Conservation (phyloP, 53 echinoderm and acorn worm genomes). For the Arbacia lixula region DNA sequence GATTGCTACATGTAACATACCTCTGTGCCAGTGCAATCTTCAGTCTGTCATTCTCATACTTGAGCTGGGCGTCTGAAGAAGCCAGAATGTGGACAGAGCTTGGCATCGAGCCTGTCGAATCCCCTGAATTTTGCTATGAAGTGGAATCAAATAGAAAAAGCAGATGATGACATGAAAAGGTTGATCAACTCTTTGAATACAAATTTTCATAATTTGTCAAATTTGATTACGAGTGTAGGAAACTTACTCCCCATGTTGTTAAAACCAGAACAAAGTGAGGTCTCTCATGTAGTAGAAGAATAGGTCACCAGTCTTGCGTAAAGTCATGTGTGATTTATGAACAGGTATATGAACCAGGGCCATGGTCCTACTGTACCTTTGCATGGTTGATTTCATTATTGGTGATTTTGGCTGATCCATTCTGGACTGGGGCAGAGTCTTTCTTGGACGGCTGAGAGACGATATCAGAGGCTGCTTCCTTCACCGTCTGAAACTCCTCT, state of each 20-base stretch:
- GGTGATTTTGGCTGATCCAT: conserved; percentile 46
- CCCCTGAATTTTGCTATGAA: conserved; percentile 80
- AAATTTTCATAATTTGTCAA: too few species aligned
- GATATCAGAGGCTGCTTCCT: conserved; percentile 58
- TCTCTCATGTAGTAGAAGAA: too few species aligned
- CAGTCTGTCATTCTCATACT: conserved; percentile 95
- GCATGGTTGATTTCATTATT: conserved; percentile 54
- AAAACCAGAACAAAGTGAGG: too few species aligned
- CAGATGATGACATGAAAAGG: background rate
- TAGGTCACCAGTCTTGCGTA: too few species aligned
- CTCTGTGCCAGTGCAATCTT: conserved; percentile 98
- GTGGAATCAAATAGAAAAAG: too few species aligned
- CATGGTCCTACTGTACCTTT: too few species aligned
- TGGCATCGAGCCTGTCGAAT: conserved; percentile 53
- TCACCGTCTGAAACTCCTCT: conserved; percentile 91
- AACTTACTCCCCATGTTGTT: too few species aligned
- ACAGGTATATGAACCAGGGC: too few species aligned
- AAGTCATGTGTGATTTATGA: too few species aligned
- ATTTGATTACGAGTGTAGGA: too few species aligned
- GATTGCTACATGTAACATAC: conserved; percentile 54
- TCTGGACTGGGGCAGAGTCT: conserved; percentile 63
- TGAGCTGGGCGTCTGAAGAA: conserved; percentile 88
- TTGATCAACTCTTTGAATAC: background rate
- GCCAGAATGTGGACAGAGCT: conserved; percentile 62
- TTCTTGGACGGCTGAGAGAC: conserved; percentile 43